These are phyloP conservation scores for Cyprinodon brontotheroides DNA, from an alignment of 2,113 vertebrate species.

Conservation along the genomic window DNA sequence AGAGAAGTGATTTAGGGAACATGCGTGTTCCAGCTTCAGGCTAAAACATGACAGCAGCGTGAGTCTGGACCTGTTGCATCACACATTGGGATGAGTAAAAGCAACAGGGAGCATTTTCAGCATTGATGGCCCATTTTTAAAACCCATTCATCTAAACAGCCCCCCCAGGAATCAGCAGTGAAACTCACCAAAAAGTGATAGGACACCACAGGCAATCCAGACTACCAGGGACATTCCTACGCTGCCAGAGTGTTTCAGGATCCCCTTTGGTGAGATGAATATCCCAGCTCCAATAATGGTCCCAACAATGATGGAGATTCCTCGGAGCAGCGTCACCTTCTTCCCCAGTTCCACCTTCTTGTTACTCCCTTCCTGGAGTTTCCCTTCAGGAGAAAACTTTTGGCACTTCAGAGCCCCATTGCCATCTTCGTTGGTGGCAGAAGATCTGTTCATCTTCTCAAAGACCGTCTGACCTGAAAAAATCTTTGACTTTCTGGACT, in stretches of 20 bases:
- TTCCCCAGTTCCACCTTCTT: constrained; percentile 87
- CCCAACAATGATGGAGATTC: constrained; percentile 93
- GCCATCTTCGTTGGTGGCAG: constrained; percentile 60
- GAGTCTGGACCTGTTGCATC: not conserved
- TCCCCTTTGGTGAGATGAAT: constrained; percentile 97
- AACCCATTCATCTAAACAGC: not conserved
- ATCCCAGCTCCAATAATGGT: constrained; percentile 96
- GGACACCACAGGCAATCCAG: constrained; percentile 90
- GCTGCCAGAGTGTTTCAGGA: constrained; percentile 90
- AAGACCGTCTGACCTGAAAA: not conserved
- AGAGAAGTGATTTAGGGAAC: not conserved
- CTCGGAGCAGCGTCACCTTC: constrained; percentile 91
- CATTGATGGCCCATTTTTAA: not conserved
- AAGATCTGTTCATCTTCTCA: constrained; percentile 80
- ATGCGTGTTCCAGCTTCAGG: not conserved
- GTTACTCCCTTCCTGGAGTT: constrained; percentile 39
- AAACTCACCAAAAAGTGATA: constrained; percentile 94
- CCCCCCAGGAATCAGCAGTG: not conserved
- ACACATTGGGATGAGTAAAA: not conserved
- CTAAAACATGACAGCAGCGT: not conserved
- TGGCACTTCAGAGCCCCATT: constrained; percentile 36
- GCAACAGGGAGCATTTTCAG: not conserved
- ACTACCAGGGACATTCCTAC: constrained; percentile 91
- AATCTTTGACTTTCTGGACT: not conserved
- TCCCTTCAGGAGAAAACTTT: constrained; percentile 28